Conservation (phyloP, 2,797 vertebrate genomes). For the Mionectes olivaceus region DNA sequence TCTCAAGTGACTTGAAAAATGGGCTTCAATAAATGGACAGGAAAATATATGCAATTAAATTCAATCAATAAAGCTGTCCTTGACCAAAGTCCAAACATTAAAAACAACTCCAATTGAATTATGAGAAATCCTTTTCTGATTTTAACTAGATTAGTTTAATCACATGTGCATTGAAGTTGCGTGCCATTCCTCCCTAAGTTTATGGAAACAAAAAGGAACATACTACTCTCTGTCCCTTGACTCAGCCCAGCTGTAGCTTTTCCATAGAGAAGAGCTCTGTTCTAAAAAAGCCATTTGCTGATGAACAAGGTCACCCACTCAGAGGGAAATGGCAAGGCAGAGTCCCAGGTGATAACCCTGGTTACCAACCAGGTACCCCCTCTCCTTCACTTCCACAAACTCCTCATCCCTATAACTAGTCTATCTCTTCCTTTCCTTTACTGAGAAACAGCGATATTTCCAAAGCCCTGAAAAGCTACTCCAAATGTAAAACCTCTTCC, state of each 20-base stretch:
- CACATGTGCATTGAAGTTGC: constrained; percentile 29
- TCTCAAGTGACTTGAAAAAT: constrained; percentile 80
- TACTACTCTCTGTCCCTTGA: background rate
- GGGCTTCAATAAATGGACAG: constrained; percentile 76
- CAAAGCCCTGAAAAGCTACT: background rate
- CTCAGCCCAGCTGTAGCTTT: background rate
- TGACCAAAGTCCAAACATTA: constrained; percentile 78
- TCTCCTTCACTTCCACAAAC: background rate
- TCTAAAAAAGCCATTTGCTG: background rate
- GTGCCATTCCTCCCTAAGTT: constrained; percentile 31
- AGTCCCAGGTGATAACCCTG: background rate
- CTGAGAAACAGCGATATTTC: background rate
- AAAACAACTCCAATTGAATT: constrained; percentile 78
- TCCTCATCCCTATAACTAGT: background rate
- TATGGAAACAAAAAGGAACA: background rate
- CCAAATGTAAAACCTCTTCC: background rate
- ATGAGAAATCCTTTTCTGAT: constrained; percentile 76
- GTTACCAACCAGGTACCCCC: background rate
- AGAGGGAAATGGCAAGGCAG: background rate
- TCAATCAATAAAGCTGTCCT: constrained; percentile 80
- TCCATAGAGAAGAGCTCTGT: background rate
- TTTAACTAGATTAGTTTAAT: constrained; percentile 77
- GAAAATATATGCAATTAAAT: constrained; percentile 81
- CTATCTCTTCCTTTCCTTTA: background rate
- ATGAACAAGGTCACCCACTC: background rate